These are phyloP conservation scores for Podiceps cristatus DNA, from an alignment of 2,113 vertebrate species.

Conservation along the genomic window DNA sequence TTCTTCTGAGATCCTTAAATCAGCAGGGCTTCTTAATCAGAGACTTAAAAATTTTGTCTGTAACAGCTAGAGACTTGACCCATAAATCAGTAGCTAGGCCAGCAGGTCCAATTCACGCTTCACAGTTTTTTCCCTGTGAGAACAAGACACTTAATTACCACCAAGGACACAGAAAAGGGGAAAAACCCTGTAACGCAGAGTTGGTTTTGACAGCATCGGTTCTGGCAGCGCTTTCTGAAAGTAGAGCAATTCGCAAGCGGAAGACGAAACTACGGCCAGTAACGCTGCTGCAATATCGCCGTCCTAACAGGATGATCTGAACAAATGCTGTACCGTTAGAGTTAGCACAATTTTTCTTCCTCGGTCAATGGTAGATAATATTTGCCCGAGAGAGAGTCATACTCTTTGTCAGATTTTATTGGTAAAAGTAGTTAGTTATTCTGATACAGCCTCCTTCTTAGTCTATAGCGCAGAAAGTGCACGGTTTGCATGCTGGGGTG, in stretches of 20 bases:
- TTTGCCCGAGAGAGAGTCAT: neutral
- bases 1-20: conserved; percentile 78
- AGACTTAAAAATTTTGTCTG: conserved; percentile 71
- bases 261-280: neutral
- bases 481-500: rapidly evolving
- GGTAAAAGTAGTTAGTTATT: neutral
- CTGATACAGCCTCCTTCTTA: neutral
- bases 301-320: neutral
- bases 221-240: conserved; percentile 60
- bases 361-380: neutral
- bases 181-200: conserved; percentile 40
- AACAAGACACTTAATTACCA: conserved; percentile 73
- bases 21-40: conserved; percentile 78
- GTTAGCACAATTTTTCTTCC: neutral
- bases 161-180: conserved; percentile 65
- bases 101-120: conserved; percentile 64
- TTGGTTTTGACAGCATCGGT: conserved; percentile 35
- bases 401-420: neutral
- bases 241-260: neutral
- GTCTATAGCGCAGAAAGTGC: neutral
- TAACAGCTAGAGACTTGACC: conserved; percentile 75
- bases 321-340: rapidly evolving
- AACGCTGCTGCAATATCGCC: neutral
- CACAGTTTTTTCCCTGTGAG: conserved; percentile 56
- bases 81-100: conserved; percentile 76